Percentiles rank a stretch among this genome's conserved stretches.
Evolutionary conservation across 2,113 vertebrate species (phyloP).

Genomic region (Neolamprologus ventralis): DNA sequence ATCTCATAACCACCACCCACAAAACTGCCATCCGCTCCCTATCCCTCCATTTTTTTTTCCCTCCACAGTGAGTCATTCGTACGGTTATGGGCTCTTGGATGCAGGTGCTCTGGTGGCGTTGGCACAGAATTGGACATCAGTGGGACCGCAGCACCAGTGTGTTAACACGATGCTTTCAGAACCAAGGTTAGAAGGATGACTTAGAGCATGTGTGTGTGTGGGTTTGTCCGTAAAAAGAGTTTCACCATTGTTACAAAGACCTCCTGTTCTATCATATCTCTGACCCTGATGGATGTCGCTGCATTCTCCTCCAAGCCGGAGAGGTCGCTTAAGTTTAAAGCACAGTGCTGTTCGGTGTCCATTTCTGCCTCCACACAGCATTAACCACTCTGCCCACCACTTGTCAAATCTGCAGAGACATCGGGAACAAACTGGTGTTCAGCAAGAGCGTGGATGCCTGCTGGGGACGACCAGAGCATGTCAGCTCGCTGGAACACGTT

Average conservation of each 20-base stretch:
- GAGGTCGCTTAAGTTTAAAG: neutral
- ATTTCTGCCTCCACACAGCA: conserved; percentile 30
- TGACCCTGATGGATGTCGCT: neutral
- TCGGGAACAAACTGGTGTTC: conserved; percentile 85
- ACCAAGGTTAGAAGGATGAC: conserved; percentile 71
- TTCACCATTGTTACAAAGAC: neutral
- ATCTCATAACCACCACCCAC: neutral
- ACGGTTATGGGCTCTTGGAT: conserved; percentile 90
- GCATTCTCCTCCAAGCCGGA: neutral
- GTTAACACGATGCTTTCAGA: conserved; percentile 81
- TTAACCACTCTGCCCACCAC: conserved; percentile 24
- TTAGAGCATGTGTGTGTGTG: neutral
- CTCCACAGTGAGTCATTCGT: conserved; percentile 90
- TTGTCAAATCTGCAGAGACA: conserved; percentile 76
- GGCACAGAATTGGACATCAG: conserved; percentile 89
- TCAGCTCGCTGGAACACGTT: conserved; percentile 85
- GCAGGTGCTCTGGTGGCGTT: conserved; percentile 87
- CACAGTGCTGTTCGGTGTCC: conserved; percentile 6
- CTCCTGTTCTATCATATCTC: neutral
- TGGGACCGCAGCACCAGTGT: conserved; percentile 87
- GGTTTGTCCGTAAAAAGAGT: neutral
- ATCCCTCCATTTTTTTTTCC: neutral
- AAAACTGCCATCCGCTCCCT: neutral
- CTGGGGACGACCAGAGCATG: conserved; percentile 77
- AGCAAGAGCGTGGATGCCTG: conserved; percentile 83